A percentile compares a stretch with the other conserved stretches of the same genome.
Conservation (phyloP, 2,888 invertebrate genomes). For the Dynastes maya region DNA sequence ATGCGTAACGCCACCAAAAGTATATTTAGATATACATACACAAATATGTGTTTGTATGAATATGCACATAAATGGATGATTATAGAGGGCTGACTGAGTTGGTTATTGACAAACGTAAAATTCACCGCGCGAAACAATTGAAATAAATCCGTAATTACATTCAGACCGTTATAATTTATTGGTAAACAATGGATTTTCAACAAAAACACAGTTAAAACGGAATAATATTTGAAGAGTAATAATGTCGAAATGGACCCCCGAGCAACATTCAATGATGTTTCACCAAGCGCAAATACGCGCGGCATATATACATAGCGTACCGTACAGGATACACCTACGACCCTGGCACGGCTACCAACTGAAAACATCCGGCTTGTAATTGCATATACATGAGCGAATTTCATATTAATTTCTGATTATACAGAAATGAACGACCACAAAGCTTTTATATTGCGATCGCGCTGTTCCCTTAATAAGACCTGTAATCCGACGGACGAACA, state of each 20-base stretch:
- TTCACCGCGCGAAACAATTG: slow-evolving; percentile 14
- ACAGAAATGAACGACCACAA: slow-evolving; percentile 70
- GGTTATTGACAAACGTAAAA: slow-evolving; percentile 17
- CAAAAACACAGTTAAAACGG: slow-evolving; percentile 51
- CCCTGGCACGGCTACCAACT: slow-evolving; percentile 34
- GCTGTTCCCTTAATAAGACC: slow-evolving; percentile 69
- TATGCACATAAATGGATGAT: too few species aligned
- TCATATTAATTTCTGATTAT: slow-evolving; percentile 73
- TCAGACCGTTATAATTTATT: slow-evolving; percentile 48
- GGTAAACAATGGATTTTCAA: slow-evolving; percentile 50
- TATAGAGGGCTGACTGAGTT: background rate
- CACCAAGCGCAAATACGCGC: slow-evolving; percentile 50
- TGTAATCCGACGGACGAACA: slow-evolving; percentile 64
- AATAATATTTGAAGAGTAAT: slow-evolving; percentile 55
- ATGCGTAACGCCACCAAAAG: background rate
- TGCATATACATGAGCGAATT: slow-evolving; percentile 72
- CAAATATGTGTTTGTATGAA: background rate
- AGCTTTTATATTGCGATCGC: slow-evolving; percentile 71
- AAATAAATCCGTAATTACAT: slow-evolving; percentile 48
- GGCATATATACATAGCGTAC: background rate
- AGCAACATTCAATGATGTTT: slow-evolving; percentile 62
- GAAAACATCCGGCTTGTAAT: slow-evolving; percentile 63
- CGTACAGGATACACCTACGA: slow-evolving; percentile 38
- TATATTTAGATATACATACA: background rate
- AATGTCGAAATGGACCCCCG: slow-evolving; percentile 53